These are phyloP conservation scores for Drosophila nebulosa DNA, from an alignment of 1,140 invertebrate species.

Conservation along the genomic window DNA sequence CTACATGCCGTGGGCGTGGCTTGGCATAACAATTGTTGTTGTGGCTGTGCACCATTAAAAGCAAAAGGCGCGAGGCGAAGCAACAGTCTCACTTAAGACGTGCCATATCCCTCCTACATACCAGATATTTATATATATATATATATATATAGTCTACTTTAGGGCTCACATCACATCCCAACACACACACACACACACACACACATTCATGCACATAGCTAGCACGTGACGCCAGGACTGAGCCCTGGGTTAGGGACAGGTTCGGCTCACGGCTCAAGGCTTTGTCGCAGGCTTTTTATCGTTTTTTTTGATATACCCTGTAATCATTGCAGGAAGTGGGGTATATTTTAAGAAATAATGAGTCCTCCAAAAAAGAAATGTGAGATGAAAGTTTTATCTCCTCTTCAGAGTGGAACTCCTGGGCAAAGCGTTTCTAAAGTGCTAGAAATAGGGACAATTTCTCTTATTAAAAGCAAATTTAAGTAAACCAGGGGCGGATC, in stretches of 20 bases:
- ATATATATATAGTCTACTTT: slow-evolving; percentile 45
- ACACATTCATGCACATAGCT: slow-evolving; percentile 26
- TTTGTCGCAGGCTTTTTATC: slow-evolving; percentile 10
- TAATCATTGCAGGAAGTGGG: background rate
- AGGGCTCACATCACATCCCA: slow-evolving; percentile 1
- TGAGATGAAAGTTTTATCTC: no score
- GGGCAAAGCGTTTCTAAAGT: no score
- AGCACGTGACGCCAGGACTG: slow-evolving; percentile 49
- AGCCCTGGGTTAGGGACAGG: slow-evolving; percentile 29
- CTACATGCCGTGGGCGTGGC: slow-evolving; percentile 23
- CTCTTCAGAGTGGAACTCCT: no score
- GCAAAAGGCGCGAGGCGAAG: slow-evolving; percentile 67
- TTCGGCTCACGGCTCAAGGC: slow-evolving; percentile 29
- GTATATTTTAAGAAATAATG: no score
- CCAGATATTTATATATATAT: slow-evolving; percentile 22
- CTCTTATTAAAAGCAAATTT: no score
- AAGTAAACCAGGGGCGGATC: no score
- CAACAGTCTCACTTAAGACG: slow-evolving; percentile 67
- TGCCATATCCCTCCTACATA: slow-evolving; percentile 31
- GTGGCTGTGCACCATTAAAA: slow-evolving; percentile 56
- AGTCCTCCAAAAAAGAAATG: no score
- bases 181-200: slow-evolving; percentile 5
- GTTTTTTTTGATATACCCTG: background rate
- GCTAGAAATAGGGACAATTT: no score
- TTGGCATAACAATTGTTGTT: slow-evolving; percentile 66